Conservation (phyloP, 2,113 vertebrate species). For the Butorides virescens region DNA sequence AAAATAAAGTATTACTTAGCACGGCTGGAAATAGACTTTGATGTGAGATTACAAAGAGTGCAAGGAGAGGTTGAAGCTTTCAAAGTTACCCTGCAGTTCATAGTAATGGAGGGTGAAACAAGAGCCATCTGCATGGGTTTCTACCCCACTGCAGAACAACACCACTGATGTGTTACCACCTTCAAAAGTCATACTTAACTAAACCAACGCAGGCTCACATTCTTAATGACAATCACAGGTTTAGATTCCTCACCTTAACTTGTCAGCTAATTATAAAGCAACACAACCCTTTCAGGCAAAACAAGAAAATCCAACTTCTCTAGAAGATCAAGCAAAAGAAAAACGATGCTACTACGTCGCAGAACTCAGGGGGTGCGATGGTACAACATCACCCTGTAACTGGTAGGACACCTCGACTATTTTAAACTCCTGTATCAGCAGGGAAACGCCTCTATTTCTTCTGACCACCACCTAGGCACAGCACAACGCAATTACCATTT, state of each 20-base stretch:
- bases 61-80: neutral
- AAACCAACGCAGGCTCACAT: neutral
- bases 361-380: neutral
- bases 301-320: neutral
- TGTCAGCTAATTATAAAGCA: neutral
- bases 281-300: neutral
- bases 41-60: constrained; percentile 24
- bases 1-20: constrained; percentile 49
- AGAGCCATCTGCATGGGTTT: neutral
- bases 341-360: fast-evolving
- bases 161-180: neutral
- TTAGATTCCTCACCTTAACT: neutral
- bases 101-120: neutral
- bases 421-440: neutral
- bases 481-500: neutral
- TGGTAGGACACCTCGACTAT: neutral
- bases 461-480: neutral
- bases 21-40: constrained; percentile 46
- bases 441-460: neutral
- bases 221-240: neutral
- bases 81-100: neutral
- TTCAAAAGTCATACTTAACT: neutral
- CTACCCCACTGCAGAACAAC: neutral
- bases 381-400: neutral
- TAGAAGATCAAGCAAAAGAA: neutral